Percentiles rank a stretch among this genome's conserved stretches.
Evolutionary conservation across 2,797 vertebrate genomes (phyloP).

Genomic region (Chromis chromis): DNA sequence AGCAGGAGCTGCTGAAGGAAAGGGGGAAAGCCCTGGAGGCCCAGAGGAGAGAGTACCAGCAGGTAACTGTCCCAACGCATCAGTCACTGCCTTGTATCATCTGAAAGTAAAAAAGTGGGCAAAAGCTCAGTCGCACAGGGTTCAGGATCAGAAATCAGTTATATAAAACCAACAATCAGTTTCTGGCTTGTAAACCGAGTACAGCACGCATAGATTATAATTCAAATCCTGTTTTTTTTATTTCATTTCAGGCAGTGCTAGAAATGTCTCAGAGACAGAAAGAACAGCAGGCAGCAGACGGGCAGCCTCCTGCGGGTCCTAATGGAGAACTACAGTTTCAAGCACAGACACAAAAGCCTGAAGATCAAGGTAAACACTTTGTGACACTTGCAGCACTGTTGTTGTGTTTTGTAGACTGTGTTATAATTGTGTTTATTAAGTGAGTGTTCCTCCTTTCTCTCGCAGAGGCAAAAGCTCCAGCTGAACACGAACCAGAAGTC

Average conservation of each 20-base stretch:
- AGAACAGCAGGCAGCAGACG: conserved; percentile 78
- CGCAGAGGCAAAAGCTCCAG: conserved; percentile 75
- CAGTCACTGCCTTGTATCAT: neutral
- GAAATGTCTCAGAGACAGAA: conserved; percentile 92
- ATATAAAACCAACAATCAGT: no score
- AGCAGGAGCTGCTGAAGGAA: conserved; percentile 87
- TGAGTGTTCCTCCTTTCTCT: conserved; percentile 14
- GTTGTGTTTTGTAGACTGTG: neutral
- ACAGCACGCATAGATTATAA: neutral
- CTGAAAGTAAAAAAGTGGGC: no score
- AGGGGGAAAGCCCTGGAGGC: conserved; percentile 88
- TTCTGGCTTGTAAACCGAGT: neutral
- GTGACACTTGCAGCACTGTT: neutral
- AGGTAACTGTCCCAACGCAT: conserved; percentile 76
- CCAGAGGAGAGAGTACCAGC: conserved; percentile 91
- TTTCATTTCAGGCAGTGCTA: conserved; percentile 84
- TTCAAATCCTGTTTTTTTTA: neutral
- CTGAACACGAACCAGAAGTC: conserved; percentile 61
- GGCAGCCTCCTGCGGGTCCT: conserved; percentile 76
- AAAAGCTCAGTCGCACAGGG: no score
- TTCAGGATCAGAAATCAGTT: no score
- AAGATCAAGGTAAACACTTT: conserved; percentile 60
- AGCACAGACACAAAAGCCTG: conserved; percentile 65
- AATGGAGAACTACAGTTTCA: conserved; percentile 87
- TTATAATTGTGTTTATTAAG: neutral